phyloP scores from a whole-genome alignment of 1,140 invertebrate species.

The Diprion similis region DNA sequence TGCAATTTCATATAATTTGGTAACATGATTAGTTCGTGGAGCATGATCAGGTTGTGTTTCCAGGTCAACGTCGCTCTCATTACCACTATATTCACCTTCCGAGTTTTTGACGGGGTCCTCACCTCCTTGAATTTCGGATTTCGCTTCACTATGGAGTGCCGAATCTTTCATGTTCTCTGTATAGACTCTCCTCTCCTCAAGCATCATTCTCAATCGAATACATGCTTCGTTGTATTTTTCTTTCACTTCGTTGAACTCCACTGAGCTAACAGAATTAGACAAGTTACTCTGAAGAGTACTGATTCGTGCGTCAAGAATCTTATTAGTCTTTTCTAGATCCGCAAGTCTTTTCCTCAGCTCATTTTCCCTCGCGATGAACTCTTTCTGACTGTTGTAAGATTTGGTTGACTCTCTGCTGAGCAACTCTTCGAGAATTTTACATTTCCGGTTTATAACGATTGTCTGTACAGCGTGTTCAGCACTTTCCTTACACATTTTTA shows the following conservation, averaged over 20 bases:
- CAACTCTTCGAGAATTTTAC: constrained; percentile 41
- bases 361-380: constrained; percentile 43
- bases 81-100: constrained; percentile 21
- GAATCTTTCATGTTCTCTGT: neutral
- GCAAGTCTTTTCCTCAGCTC: constrained; percentile 42
- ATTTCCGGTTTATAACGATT: constrained; percentile 42
- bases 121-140: constrained; percentile 40
- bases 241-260: constrained; percentile 45
- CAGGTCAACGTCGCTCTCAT: constrained; percentile 16
- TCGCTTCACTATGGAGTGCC: constrained; percentile 16
- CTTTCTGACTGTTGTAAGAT: constrained; percentile 44
- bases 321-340: constrained; percentile 42
- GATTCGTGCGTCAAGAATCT: constrained; percentile 43
- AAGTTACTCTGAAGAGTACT: constrained; percentile 43
- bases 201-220: constrained; percentile 46
- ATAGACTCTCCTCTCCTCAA: constrained; percentile 35
- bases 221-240: constrained; percentile 49
- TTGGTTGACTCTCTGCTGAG: constrained; percentile 46
- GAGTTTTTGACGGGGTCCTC: constrained; percentile 12
- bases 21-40: constrained; percentile 39
- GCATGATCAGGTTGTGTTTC: constrained; percentile 5
- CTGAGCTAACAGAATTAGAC: constrained; percentile 42
- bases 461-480: constrained; percentile 35
- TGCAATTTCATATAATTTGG: constrained; percentile 54
- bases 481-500: constrained; percentile 36